A percentile compares a stretch with the other conserved stretches of the same genome.
These are phyloP conservation scores for Hyperoplus lanceolatus DNA, from an alignment of 2,797 vertebrate species.

Conservation along the genomic window DNA sequence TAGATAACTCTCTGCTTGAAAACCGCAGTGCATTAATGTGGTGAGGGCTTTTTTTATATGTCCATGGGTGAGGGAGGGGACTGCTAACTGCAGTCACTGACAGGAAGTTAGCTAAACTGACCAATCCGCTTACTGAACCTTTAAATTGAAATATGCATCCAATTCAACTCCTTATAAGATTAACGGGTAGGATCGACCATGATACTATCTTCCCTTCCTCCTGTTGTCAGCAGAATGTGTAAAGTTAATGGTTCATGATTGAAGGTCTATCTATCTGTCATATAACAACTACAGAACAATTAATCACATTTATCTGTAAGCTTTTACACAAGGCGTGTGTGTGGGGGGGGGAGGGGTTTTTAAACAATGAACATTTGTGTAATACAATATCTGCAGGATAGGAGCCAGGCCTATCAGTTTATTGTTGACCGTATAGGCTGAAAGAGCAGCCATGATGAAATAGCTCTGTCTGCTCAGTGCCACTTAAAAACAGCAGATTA, in stretches of 20 bases:
- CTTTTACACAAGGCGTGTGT: background rate
- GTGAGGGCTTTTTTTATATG: too few species aligned
- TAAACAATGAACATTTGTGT: background rate
- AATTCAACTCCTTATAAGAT: too few species aligned
- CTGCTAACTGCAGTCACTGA: too few species aligned
- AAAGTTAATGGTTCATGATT: background rate
- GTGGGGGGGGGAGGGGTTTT: too few species aligned
- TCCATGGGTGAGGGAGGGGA: too few species aligned
- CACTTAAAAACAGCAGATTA: slow-evolving; percentile 49
- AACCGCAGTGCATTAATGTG: too few species aligned
- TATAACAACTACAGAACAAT: background rate
- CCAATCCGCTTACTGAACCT: too few species aligned
- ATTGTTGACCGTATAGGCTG: background rate
- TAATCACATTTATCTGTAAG: background rate
- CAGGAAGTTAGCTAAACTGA: too few species aligned
- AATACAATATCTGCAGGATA: background rate
- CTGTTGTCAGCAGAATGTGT: background rate
- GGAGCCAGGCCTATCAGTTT: background rate
- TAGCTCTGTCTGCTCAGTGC: slow-evolving; percentile 21
- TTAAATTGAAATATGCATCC: too few species aligned
- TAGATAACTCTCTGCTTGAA: too few species aligned
- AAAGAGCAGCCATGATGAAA: slow-evolving; percentile 36
- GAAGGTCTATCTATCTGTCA: background rate
- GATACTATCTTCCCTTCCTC: background rate
- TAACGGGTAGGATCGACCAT: too few species aligned